Evolutionary conservation across 2,888 invertebrate species (phyloP).

Genomic region (Drosophila emarginata): DNA sequence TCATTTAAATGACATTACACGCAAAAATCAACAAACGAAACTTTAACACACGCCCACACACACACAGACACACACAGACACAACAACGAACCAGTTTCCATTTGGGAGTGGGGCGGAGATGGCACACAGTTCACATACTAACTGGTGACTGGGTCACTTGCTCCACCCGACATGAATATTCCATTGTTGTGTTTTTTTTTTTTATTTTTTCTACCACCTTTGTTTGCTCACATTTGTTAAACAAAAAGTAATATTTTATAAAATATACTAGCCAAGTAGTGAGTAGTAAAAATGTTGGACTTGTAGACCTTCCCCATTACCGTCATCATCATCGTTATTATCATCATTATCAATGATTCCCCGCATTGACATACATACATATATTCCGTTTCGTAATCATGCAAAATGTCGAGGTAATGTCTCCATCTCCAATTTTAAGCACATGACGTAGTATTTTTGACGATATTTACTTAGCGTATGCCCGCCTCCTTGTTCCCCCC

Average conservation of each 20-base stretch:
- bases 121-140: constrained; percentile 8
- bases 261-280: constrained; percentile 24
- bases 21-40: constrained; percentile 62
- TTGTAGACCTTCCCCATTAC: not conserved
- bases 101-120: constrained; percentile 1
- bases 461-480: constrained; percentile 10
- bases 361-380: constrained; percentile 50
- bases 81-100: constrained; percentile 23
- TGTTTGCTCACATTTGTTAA: constrained; percentile 38
- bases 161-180: constrained; percentile 48
- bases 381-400: constrained; percentile 26
- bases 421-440: constrained; percentile 54
- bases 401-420: constrained; percentile 44
- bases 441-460: constrained; percentile 49
- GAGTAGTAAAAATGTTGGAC: constrained; percentile 16
- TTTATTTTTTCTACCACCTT: constrained; percentile 16
- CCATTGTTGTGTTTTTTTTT: constrained; percentile 24
- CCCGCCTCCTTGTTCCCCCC: constrained; percentile 1
- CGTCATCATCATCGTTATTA: not conserved
- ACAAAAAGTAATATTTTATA: constrained; percentile 18
- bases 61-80: no score
- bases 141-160: constrained; percentile 55
- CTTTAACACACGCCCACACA: constrained; percentile 35
- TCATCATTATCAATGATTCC: not conserved
- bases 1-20: constrained; percentile 77